Percentiles rank a stretch among this genome's conserved stretches.
Evolutionary conservation across 92 coral and sea anemone species (phyloP).

Genomic region (Parazoanthus atlanticus): DNA sequence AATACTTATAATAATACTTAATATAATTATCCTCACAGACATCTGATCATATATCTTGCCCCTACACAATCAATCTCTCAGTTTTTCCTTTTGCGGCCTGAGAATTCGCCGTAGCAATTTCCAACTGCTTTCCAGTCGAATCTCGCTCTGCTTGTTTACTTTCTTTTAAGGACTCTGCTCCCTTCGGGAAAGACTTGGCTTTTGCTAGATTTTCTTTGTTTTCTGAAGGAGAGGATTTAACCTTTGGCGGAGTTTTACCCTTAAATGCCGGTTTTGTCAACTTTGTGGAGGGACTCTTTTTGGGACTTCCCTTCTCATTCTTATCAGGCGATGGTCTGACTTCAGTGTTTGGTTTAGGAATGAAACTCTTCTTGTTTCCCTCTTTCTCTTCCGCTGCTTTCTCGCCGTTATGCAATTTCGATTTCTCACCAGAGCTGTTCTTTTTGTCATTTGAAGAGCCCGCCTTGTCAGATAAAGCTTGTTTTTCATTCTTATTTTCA

Average conservation of each 20-base stretch:
- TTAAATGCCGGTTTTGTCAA: neutral
- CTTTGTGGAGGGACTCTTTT: neutral
- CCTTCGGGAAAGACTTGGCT: neutral
- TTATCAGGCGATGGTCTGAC: neutral
- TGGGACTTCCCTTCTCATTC: neutral
- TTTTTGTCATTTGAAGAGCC: neutral
- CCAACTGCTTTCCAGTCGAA: neutral
- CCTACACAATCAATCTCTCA: neutral
- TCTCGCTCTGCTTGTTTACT: neutral
- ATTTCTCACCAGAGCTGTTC: neutral
- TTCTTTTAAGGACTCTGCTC: neutral
- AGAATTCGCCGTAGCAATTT: neutral
- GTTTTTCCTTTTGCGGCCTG: neutral
- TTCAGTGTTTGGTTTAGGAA: neutral
- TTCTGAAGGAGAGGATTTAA: neutral
- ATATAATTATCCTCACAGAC: neutral
- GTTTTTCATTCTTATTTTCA: neutral
- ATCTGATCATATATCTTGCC: neutral
- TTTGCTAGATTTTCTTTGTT: slow-evolving; percentile 33
- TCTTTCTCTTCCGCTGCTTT: neutral
- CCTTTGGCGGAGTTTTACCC: neutral
- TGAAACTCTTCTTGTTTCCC: neutral
- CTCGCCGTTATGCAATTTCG: too few species aligned
- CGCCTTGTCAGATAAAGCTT: neutral
- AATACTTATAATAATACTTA: neutral